Base-by-base conservation (phyloP, 2,888 invertebrate species). In the Amaurobius ferox region DNA sequence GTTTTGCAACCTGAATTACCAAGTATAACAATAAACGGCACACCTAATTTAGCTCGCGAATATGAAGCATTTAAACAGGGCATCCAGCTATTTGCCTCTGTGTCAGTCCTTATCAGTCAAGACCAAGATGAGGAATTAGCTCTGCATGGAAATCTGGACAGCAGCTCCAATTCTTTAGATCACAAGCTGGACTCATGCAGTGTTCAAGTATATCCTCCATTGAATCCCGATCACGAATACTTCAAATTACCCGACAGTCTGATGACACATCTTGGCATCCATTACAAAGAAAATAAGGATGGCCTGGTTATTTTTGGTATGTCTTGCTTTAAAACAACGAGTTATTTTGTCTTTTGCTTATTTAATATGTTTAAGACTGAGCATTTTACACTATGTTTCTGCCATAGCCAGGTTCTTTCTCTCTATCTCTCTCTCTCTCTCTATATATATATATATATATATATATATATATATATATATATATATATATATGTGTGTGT, bases 221-320 rank as follows among this genome's bases (percentile, higher is more conserved):
- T 99, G 89, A 97, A 98, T 93, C 97, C 98, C 7, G 98, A 98
- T 92, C 97, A 98, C 92, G 99, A 99, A 92, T 96, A 95, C 89
- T 93, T 97, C 88, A 93, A 94, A 30, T 94, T 97, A 87, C 96
- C 96, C 0, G 94, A 94, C 88, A 94, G 94, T 83, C 93, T 95
- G 91, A 94, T 97, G 88, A 93, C 94, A 89, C 93, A 94, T 89
- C 94, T 95, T 91, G 95, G 95, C 90, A 94, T 96, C 90, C 94
- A 94, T 88, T 96, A 97, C 35, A 95, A 97, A 81, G 95, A 98
- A 89, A 97, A 97, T 61, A 94, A 97, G 87, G 97, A 98, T 91
- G 97, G 97, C 0, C 96, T 96, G 88, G 94, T 95, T 1, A 94
- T 96, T 30, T 94, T 94, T 77, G 90, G 90, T 89, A 80, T 32